A percentile compares a stretch with the other conserved stretches of the same genome.
Evolutionary conservation across 2,113 vertebrate species (phyloP).

Genomic region (Ptilorrhoa leucosticta): DNA sequence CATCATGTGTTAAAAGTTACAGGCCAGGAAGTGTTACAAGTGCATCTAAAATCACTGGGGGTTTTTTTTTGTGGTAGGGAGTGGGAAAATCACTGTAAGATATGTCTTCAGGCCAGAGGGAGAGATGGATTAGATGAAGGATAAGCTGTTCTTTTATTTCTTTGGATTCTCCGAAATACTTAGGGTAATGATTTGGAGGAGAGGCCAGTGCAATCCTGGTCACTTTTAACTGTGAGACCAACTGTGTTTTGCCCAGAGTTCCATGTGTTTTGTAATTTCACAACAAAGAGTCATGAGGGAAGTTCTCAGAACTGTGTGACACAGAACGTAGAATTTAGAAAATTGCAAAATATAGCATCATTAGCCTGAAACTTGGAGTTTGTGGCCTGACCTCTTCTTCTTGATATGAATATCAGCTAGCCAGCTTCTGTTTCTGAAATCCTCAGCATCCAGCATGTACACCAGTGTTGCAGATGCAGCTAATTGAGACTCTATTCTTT

Average conservation of each 20-base stretch:
- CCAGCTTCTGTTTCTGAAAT: neutral
- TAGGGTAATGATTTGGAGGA: neutral
- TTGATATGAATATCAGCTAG: neutral
- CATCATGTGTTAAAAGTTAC: neutral
- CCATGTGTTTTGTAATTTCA: neutral
- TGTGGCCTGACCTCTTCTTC: neutral
- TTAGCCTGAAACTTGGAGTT: neutral
- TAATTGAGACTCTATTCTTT: neutral
- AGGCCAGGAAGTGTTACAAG: neutral
- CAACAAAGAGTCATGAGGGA: neutral
- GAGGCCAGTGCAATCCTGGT: neutral
- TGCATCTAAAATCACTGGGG: neutral
- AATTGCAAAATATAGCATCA: neutral
- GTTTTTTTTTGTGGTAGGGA: neutral
- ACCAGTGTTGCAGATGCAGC: neutral
- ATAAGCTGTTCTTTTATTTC: neutral
- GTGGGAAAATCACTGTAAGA: neutral
- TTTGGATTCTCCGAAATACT: neutral
- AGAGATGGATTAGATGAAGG: neutral
- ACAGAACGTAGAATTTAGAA: neutral
- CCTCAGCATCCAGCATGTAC: accelerated
- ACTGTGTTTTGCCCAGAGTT: neutral
- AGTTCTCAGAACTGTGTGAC: neutral
- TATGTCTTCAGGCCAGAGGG: neutral
- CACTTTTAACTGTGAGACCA: neutral